These are phyloP conservation scores for Kryphioiulus occultus DNA, from an alignment of 2,888 invertebrate species.

Conservation along the genomic window DNA sequence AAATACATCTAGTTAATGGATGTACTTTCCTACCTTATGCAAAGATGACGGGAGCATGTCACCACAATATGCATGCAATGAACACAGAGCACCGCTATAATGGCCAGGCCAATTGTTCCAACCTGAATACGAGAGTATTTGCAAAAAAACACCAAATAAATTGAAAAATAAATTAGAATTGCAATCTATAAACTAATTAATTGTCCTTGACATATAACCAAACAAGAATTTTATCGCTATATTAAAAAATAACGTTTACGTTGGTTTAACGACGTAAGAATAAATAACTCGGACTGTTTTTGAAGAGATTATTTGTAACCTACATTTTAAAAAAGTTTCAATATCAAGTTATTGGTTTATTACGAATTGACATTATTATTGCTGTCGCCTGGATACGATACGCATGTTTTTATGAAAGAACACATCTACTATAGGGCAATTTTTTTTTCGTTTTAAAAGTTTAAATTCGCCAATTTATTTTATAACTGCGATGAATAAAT, in stretches of 20 bases:
- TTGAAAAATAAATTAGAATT: neutral
- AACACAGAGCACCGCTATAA: constrained; percentile 87
- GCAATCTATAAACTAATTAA: neutral
- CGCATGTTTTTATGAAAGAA: too few species aligned
- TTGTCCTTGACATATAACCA: constrained; percentile 68
- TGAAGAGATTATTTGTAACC: too few species aligned
- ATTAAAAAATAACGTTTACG: too few species aligned
- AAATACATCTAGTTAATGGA: neutral
- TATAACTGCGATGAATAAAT: too few species aligned
- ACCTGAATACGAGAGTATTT: constrained; percentile 60
- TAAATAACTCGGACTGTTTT: too few species aligned
- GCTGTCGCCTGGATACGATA: neutral
- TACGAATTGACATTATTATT: neutral
- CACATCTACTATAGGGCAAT: too few species aligned
- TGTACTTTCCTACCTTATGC: neutral
- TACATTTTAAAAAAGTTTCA: too few species aligned
- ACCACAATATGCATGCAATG: constrained; percentile 94
- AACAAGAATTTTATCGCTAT: constrained; percentile 76
- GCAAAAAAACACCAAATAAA: constrained; percentile 35
- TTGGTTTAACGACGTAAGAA: too few species aligned
- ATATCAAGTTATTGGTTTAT: neutral
- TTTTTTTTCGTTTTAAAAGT: too few species aligned
- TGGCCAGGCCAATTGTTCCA: constrained; percentile 79
- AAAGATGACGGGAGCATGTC: constrained; percentile 60
- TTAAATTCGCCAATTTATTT: too few species aligned